A percentile compares a stretch with the other conserved stretches of the same genome.
Conservation (phyloP, 2,113 vertebrate genomes). For the Cathartes aura region DNA sequence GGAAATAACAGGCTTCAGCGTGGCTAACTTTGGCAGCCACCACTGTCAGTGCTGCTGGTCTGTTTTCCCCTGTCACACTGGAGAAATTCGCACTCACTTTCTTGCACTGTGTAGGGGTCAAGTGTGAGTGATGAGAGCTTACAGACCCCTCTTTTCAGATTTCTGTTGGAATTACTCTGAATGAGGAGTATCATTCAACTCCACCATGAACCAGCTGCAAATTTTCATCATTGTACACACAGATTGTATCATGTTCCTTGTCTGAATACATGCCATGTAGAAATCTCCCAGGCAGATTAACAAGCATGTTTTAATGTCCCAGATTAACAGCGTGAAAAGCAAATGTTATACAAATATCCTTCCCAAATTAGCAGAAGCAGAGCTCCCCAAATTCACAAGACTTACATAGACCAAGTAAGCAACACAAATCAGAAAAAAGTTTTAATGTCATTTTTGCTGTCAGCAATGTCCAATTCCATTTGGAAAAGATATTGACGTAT, state of each 20-base stretch:
- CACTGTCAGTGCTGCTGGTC: background rate
- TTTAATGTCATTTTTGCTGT: conserved; percentile 37
- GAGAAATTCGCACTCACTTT: background rate
- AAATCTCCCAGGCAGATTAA: background rate
- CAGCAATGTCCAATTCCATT: conserved; percentile 51
- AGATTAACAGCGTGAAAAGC: background rate
- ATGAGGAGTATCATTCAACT: background rate
- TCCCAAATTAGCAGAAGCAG: background rate
- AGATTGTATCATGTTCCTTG: background rate
- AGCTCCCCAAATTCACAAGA: background rate
- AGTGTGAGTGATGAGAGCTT: accelerated
- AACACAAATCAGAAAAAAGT: conserved; percentile 10
- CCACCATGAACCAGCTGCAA: background rate
- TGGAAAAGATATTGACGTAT: conserved; percentile 38
- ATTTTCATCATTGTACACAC: background rate
- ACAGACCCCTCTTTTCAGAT: background rate
- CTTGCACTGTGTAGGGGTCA: background rate
- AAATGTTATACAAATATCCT: background rate
- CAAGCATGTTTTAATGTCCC: background rate
- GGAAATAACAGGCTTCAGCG: background rate
- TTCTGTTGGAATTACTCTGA: background rate
- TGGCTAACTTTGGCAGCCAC: background rate
- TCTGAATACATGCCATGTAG: background rate
- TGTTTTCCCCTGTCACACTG: background rate
- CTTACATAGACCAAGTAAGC: conserved; percentile 15